phyloP scores from a whole-genome alignment of 2,888 invertebrate species.

The Nowickia ferox region DNA sequence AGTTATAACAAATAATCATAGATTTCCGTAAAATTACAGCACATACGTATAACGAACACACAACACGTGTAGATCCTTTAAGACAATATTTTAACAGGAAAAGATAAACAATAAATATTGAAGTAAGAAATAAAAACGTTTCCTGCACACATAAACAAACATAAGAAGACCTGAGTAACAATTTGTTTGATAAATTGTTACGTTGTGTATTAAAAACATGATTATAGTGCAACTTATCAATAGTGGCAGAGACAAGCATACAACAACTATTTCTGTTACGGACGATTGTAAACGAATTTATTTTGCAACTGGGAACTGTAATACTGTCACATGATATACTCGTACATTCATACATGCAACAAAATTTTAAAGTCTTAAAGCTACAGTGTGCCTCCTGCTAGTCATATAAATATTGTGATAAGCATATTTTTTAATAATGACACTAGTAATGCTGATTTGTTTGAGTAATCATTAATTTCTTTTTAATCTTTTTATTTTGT shows the following conservation, averaged over 20 bases:
- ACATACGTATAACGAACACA: constrained; percentile 19
- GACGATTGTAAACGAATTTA: background rate
- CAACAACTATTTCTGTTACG: background rate
- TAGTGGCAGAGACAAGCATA: background rate
- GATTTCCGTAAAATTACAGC: constrained; percentile 55
- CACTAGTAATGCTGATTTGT: constrained; percentile 17
- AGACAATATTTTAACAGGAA: constrained; percentile 48
- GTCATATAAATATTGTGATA: too few species aligned
- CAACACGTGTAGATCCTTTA: constrained; percentile 16
- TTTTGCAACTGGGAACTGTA: background rate
- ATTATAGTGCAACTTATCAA: constrained; percentile 14
- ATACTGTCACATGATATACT: background rate
- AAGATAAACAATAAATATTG: constrained; percentile 47
- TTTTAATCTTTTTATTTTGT: constrained; percentile 3
- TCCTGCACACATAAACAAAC: background rate
- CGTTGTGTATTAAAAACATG: background rate
- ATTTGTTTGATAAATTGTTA: constrained; percentile 57
- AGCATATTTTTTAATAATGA: background rate
- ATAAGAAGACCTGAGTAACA: constrained; percentile 25
- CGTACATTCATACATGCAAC: too few species aligned
- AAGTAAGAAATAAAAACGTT: constrained; percentile 4
- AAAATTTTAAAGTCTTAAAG: too few species aligned
- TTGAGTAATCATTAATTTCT: background rate
- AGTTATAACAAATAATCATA: constrained; percentile 66
- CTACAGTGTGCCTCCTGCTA: too few species aligned